These are phyloP conservation scores for Pelobates cultripes DNA, from an alignment of 2,797 vertebrate species.

Conservation along the genomic window DNA sequence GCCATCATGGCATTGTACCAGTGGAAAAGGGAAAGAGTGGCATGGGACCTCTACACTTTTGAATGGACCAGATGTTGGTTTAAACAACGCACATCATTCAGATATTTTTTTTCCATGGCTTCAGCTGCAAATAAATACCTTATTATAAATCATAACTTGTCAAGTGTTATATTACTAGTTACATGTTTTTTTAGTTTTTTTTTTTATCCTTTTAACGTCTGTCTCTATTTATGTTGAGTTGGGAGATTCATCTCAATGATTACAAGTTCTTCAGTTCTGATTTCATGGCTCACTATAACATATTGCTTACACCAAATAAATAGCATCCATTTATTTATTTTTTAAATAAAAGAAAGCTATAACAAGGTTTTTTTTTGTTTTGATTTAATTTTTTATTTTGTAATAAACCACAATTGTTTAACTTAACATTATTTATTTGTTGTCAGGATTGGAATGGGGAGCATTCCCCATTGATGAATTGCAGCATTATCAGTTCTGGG, in stretches of 20 bases:
- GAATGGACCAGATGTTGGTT: slow-evolving; percentile 1
- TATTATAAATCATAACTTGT: slow-evolving; percentile 10
- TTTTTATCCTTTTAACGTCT: neutral
- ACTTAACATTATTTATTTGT: slow-evolving; percentile 58
- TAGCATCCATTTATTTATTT: too few species aligned
- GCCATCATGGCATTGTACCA: neutral
- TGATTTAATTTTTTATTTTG: too few species aligned
- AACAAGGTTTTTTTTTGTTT: too few species aligned
- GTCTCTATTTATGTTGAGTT: neutral
- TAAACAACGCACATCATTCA: neutral
- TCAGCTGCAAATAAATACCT: neutral
- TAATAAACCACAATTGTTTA: neutral
- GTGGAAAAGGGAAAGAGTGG: neutral
- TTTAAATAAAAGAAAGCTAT: too few species aligned
- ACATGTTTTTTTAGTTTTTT: slow-evolving; percentile 6
- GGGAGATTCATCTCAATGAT: too few species aligned
- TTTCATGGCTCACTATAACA: too few species aligned
- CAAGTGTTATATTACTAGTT: slow-evolving; percentile 12
- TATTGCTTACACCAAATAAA: too few species aligned
- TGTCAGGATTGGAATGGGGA: slow-evolving; percentile 55
- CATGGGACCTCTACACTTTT: neutral
- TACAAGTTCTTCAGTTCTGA: too few species aligned
- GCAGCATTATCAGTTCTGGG: slow-evolving; percentile 3
- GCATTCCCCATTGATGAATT: slow-evolving; percentile 16
- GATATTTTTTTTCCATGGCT: neutral